Evolutionary conservation across 2,888 invertebrate species (phyloP).

Genomic region (Mycalesis mineus): DNA sequence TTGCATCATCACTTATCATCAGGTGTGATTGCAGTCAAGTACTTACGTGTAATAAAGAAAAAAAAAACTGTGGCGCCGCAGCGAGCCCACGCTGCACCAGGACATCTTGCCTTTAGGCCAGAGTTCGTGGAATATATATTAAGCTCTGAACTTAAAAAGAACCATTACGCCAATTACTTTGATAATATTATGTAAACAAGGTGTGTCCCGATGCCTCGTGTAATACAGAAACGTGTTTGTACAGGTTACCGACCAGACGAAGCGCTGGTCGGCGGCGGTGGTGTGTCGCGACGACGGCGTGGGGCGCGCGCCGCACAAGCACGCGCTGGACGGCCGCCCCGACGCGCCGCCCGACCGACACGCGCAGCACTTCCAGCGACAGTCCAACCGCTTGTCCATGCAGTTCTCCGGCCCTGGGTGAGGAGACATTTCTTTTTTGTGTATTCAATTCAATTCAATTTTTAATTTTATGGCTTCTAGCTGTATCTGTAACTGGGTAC

Average conservation of each 20-base stretch:
- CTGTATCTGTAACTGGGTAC: too few relatives aligned
- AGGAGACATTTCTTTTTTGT: too few relatives aligned
- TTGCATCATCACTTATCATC: too few relatives aligned
- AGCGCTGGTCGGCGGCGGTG: conserved; percentile 91
- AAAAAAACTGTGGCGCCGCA: not conserved
- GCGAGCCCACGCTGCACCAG: conserved; percentile 76
- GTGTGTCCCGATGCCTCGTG: too few relatives aligned
- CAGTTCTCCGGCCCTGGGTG: conserved; percentile 89
- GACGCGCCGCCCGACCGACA: conserved; percentile 51
- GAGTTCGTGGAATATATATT: too few relatives aligned
- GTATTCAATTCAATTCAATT: too few relatives aligned
- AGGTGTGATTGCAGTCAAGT: too few relatives aligned
- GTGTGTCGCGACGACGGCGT: conserved; percentile 79
- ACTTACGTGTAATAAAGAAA: too few relatives aligned
- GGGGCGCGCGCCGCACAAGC: conserved; percentile 56
- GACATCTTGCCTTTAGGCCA: conserved; percentile 74
- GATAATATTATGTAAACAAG: too few relatives aligned
- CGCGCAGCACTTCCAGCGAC: conserved; percentile 67
- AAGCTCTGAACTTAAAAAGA: too few relatives aligned
- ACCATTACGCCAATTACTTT: too few relatives aligned
- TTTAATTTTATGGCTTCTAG: too few relatives aligned
- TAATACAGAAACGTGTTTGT: conserved; percentile 15
- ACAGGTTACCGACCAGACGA: conserved; percentile 79
- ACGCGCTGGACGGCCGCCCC: conserved; percentile 48
- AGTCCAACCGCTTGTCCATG: conserved; percentile 87